Percentiles rank a stretch among this genome's conserved stretches.
These are phyloP conservation scores for Stenopsyche tienmushanensis DNA, from an alignment of 1,140 invertebrate genomes.

Conservation along the genomic window DNA sequence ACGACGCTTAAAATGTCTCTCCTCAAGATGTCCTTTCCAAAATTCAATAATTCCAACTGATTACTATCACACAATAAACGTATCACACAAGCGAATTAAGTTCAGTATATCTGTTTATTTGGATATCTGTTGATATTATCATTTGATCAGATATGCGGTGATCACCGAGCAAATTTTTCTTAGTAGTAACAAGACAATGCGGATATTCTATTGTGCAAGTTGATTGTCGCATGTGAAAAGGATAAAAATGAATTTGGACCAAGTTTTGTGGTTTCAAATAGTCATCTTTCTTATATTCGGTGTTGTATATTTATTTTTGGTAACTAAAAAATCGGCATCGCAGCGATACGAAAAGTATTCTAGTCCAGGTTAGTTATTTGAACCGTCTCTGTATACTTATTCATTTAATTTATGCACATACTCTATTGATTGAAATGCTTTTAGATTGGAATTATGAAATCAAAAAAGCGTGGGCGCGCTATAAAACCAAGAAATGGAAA, in stretches of 20 bases:
- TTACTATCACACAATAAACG: too few relatives aligned
- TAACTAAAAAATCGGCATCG: neutral
- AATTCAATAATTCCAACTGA: too few relatives aligned
- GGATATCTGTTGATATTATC: too few relatives aligned
- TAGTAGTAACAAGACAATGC: too few relatives aligned
- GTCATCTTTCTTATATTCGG: conserved; percentile 3
- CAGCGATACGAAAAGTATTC: conserved; percentile 25
- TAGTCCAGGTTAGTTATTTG: conserved; percentile 19
- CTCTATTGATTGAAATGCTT: neutral
- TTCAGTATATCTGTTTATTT: too few relatives aligned
- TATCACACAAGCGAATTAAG: too few relatives aligned
- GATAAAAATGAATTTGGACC: neutral
- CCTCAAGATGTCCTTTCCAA: too few relatives aligned
- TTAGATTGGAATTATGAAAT: conserved; percentile 52
- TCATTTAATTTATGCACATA: neutral
- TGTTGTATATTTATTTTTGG: conserved; percentile 10
- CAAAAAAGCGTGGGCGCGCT: conserved; percentile 47
- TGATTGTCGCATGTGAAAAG: too few relatives aligned
- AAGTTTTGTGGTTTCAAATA: neutral
- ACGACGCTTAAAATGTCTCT: too few relatives aligned
- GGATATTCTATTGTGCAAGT: too few relatives aligned
- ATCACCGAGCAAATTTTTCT: too few relatives aligned
- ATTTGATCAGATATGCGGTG: too few relatives aligned
- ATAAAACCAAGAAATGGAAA: conserved; percentile 48
- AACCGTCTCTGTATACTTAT: neutral